Evolutionary conservation across 2,888 invertebrate genomes (phyloP), one percentile per base, ranked within the genome.

Genomic region (Chrysolina haemoptera): DNA sequence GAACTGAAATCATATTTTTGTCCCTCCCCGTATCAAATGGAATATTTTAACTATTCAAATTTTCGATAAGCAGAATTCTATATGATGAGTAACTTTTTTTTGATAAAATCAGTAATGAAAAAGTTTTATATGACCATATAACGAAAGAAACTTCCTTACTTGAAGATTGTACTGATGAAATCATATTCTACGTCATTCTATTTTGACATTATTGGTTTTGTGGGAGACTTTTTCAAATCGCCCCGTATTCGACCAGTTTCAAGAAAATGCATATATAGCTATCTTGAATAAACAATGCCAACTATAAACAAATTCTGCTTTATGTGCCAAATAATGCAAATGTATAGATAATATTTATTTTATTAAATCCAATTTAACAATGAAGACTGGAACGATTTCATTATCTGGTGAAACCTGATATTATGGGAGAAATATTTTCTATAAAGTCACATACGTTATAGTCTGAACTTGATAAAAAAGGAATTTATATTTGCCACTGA

Each of bases 381-480:
- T 76, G 76, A 74, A 74, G 74, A 63, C 74, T 65, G 62, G 59
- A 69, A 71, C 43, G 65, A 66, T 70, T 77, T 77, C 71, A 76
- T 78, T 80, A 80, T 78, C 77, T 78, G 62, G 70, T 75, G 77
- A 76, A 78, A 80, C 71, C 68, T 73, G 76, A 80, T 80, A 76
- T 75, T 78, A 75, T 79, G 79, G 73, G 77, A 80, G 77, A 71
- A 77, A 76, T 77, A 79, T 78, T 79, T 78, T 78, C 77, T 76
- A 75, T 77, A 78, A 80, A 80, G 77, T 79, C 79, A 78, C 80
- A 79, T 78, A 80, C 75, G 71, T 72, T 67, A 67, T 70, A 62
- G 46, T 70, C 67, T 67, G 53, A 67, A 67, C 18, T 67, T 67
- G 67, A 76, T 76, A 75, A 79, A 76, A 76, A 73, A 66, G 75